phyloP scores from a whole-genome alignment of 2,797 vertebrate species.

The Lycodopsis pacificus region DNA sequence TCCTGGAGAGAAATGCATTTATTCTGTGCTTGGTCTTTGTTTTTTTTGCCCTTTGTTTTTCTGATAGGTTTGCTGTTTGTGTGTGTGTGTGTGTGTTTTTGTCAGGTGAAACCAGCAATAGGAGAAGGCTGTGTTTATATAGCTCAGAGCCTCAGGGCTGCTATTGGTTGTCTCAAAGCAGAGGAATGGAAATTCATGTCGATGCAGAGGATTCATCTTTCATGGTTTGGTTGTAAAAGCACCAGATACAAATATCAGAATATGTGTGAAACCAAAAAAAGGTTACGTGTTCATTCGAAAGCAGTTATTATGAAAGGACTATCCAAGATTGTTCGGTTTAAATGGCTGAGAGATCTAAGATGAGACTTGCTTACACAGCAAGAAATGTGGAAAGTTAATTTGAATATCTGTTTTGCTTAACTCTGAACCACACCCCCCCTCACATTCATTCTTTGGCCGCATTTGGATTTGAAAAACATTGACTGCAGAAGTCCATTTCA shows the following conservation, averaged over 20 bases:
- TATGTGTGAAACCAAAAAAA: background rate
- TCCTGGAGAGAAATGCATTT: conserved; percentile 71
- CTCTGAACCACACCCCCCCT: conserved; percentile 52
- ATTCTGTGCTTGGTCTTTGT: conserved; percentile 43
- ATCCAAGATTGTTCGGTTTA: conserved; percentile 8
- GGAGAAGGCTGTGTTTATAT: conserved; percentile 58
- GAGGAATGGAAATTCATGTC: conserved; percentile 42
- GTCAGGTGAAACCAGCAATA: conserved; percentile 42
- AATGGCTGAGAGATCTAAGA: background rate
- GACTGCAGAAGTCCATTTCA: conserved; percentile 35
- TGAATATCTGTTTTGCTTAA: conserved; percentile 27
- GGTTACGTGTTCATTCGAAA: background rate
- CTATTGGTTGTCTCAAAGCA: conserved; percentile 63
- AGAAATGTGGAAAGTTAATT: conserved; percentile 40
- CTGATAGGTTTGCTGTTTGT: conserved; percentile 21
- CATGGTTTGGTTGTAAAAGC: conserved; percentile 40
- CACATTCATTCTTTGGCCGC: conserved; percentile 16
- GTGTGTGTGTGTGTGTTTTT: conserved; percentile 46
- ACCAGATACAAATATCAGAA: conserved; percentile 10
- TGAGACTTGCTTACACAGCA: conserved; percentile 48
- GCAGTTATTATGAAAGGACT: background rate
- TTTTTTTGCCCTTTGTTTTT: conserved; percentile 23
- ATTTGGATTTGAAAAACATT: conserved; percentile 36
- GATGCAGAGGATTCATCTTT: conserved; percentile 56
- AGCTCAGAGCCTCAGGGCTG: conserved; percentile 58